These are phyloP conservation scores for Meteorus cinctellus DNA, from an alignment of 2,888 invertebrate genomes.

Conservation along the genomic window DNA sequence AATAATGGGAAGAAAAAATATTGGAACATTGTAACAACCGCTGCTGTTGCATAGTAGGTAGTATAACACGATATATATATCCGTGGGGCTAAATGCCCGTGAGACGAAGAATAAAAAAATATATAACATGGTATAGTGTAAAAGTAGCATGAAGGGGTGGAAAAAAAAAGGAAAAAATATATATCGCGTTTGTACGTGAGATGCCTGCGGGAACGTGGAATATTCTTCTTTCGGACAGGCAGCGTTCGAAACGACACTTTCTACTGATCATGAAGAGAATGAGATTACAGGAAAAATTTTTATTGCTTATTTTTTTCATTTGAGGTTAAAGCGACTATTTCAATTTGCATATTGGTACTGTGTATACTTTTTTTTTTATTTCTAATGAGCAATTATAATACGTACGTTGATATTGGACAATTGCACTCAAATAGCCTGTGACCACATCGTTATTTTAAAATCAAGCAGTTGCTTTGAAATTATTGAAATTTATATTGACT, in stretches of 20 bases:
- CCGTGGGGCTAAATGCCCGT: slow-evolving; percentile 15
- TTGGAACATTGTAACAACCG: not conserved
- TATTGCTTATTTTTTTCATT: not conserved
- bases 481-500: not conserved
- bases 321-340: not conserved
- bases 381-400: not conserved
- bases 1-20: not conserved
- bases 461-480: not conserved
- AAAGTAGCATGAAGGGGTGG: not conserved
- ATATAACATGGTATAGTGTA: slow-evolving; percentile 15
- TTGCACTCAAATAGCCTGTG: not conserved
- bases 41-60: not conserved
- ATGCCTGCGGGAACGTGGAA: slow-evolving; percentile 23
- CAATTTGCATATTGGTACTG: not conserved
- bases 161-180: not conserved
- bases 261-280: not conserved
- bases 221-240: slow-evolving; percentile 4
- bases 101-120: slow-evolving; percentile 26
- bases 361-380: not conserved
- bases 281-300: not conserved
- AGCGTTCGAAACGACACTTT: not conserved
- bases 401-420: not conserved
- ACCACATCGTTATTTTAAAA: not conserved
- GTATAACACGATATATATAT: slow-evolving; percentile 23
- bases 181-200: slow-evolving; percentile 22